These are phyloP conservation scores for Phasia obesa DNA, from an alignment of 2,888 invertebrate species.

Conservation along the genomic window DNA sequence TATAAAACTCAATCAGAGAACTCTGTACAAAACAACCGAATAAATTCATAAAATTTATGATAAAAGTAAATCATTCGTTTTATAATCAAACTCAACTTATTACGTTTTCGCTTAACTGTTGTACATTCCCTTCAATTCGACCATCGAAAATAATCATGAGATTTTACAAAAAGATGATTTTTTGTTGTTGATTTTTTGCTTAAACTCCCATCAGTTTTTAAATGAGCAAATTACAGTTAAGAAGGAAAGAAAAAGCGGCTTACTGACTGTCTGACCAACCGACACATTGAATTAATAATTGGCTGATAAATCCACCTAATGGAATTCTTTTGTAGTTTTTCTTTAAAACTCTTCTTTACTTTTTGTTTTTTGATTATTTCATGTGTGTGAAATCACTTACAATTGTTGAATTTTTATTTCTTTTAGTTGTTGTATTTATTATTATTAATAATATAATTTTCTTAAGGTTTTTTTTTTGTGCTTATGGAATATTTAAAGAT, in stretches of 20 bases:
- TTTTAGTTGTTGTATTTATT: constrained; percentile 31
- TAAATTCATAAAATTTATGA: too few species aligned
- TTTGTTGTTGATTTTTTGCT: too few species aligned
- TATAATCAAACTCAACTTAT: too few species aligned
- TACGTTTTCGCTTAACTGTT: too few species aligned
- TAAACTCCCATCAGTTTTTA: too few species aligned
- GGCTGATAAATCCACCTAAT: constrained; percentile 39
- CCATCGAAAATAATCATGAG: too few species aligned
- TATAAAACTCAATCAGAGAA: too few species aligned
- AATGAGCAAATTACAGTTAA: neutral
- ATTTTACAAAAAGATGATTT: too few species aligned
- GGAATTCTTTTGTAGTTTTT: constrained; percentile 46
- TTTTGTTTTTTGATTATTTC: constrained; percentile 9
- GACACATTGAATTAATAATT: neutral
- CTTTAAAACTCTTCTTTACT: constrained; percentile 20
- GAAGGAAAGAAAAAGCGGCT: neutral
- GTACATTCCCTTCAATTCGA: too few species aligned
- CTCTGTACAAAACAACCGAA: too few species aligned
- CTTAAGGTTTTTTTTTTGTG: constrained; percentile 13
- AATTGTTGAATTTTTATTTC: constrained; percentile 26
- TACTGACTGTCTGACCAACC: constrained; percentile 1
- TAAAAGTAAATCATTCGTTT: too few species aligned
- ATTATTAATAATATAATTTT: constrained; percentile 17
- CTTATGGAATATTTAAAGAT: constrained; percentile 9
- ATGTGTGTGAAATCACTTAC: neutral